Percentiles rank a stretch among this genome's conserved stretches.
These are phyloP conservation scores for Ophion slaviceki DNA, from an alignment of 2,888 invertebrate species.

Conservation along the genomic window DNA sequence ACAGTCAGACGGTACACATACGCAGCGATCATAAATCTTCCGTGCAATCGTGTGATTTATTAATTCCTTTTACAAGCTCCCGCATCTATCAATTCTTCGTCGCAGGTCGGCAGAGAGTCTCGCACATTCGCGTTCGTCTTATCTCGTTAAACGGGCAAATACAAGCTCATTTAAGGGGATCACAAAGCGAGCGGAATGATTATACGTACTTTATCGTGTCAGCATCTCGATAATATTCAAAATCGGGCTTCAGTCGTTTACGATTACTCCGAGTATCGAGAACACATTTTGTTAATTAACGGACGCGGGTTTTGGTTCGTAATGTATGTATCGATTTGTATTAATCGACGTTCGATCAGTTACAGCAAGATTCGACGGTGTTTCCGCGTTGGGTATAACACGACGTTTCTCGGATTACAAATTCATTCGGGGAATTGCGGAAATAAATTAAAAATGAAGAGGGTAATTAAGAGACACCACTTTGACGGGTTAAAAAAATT, in stretches of 20 bases:
- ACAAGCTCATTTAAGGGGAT: not conserved
- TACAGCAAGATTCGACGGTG: not conserved
- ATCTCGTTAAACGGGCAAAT: slow-evolving; percentile 11
- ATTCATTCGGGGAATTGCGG: not conserved
- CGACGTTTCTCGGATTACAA: not conserved
- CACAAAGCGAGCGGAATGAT: not conserved
- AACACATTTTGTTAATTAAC: not conserved
- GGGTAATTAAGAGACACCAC: not conserved
- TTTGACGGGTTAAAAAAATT: too few relatives aligned
- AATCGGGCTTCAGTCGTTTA: slow-evolving; percentile 2
- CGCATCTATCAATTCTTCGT: not conserved
- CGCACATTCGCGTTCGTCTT: not conserved
- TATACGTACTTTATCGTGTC: not conserved
- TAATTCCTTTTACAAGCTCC: not conserved
- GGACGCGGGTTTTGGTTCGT: not conserved
- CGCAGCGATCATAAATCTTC: not conserved
- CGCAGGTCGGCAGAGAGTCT: not conserved
- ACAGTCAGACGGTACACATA: slow-evolving; percentile 24
- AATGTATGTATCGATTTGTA: not conserved
- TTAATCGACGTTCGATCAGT: not conserved
- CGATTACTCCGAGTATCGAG: not conserved
- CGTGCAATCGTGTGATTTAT: not conserved
- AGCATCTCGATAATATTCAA: not conserved
- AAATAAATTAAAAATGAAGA: not conserved
- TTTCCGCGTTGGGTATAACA: not conserved